Conservation (phyloP, 1,140 invertebrate genomes). For the Trichomalopsis sarcophagae region DNA sequence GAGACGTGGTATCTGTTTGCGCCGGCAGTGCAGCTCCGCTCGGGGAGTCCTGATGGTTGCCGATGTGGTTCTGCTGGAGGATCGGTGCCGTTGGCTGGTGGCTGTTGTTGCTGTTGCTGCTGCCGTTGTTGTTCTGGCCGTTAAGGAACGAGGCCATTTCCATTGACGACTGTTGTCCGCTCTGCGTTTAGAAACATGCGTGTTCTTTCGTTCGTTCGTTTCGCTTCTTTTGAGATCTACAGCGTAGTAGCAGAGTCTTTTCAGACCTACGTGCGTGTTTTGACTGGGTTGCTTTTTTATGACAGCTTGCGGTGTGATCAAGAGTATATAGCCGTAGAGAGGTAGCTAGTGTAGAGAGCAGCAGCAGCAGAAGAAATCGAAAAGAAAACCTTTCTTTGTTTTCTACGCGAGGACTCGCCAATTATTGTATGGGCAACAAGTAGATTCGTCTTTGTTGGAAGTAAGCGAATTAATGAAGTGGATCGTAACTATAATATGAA, state of each 20-base stretch:
- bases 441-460: not conserved
- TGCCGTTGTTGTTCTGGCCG: slow-evolving; percentile 78
- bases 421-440: not conserved
- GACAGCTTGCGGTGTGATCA: slow-evolving; percentile 12
- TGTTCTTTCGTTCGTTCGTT: slow-evolving; percentile 66
- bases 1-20: not conserved
- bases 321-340: slow-evolving; percentile 34
- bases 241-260: slow-evolving; percentile 62
- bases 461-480: not conserved
- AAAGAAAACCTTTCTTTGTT: slow-evolving; percentile 36
- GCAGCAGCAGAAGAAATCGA: slow-evolving; percentile 32
- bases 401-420: not conserved
- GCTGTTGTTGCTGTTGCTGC: slow-evolving; percentile 48
- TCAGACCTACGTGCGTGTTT: slow-evolving; percentile 69
- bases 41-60: not conserved
- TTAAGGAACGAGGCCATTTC: slow-evolving; percentile 79
- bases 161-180: slow-evolving; percentile 74
- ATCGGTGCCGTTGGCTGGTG: not conserved
- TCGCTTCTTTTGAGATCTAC: slow-evolving; percentile 74
- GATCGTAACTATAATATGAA: not conserved
- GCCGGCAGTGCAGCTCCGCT: not conserved
- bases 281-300: slow-evolving; percentile 36
- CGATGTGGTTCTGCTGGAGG: slow-evolving; percentile 35
- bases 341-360: slow-evolving; percentile 22
- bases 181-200: slow-evolving; percentile 75